These are phyloP conservation scores for Microcebus tavaratra DNA, from an alignment of 2,113 vertebrate species.

Conservation along the genomic window DNA sequence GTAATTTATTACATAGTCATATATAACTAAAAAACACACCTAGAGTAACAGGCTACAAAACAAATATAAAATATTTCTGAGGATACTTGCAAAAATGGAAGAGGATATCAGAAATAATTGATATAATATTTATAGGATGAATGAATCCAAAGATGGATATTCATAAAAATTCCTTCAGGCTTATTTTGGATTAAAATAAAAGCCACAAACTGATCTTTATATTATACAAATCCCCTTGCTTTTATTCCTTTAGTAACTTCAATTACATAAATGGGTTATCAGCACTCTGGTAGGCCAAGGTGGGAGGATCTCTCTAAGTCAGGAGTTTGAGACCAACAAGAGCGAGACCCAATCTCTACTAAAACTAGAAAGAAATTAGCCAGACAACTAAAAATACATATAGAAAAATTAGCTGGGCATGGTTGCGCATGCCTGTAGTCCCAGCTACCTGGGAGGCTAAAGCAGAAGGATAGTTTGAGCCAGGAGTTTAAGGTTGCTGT, in stretches of 20 bases:
- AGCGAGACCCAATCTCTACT: no score
- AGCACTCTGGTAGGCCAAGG: neutral
- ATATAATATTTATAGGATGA: neutral
- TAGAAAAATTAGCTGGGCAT: no score
- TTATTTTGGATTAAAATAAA: conserved; percentile 29
- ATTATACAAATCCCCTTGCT: neutral
- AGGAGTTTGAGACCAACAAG: no score
- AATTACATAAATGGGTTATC: neutral
- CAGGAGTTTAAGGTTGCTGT: no score
- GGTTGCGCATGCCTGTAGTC: no score
- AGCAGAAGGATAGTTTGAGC: no score
- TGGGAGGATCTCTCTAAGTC: no score
- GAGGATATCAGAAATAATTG: neutral
- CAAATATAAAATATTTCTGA: conserved; percentile 12
- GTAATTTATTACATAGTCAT: neutral
- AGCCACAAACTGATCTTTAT: neutral
- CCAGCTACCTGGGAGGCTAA: no score
- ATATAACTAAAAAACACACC: neutral
- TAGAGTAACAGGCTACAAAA: neutral
- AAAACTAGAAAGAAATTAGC: no score
- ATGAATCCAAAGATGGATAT: neutral
- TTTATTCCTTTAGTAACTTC: conserved; percentile 2
- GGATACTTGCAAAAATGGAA: neutral
- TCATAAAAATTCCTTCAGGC: neutral
- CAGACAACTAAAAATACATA: no score